Evolutionary conservation across 2,113 vertebrate genomes (phyloP), one percentile per base, ranked within the genome.

Genomic region (Nannospalax galili): DNA sequence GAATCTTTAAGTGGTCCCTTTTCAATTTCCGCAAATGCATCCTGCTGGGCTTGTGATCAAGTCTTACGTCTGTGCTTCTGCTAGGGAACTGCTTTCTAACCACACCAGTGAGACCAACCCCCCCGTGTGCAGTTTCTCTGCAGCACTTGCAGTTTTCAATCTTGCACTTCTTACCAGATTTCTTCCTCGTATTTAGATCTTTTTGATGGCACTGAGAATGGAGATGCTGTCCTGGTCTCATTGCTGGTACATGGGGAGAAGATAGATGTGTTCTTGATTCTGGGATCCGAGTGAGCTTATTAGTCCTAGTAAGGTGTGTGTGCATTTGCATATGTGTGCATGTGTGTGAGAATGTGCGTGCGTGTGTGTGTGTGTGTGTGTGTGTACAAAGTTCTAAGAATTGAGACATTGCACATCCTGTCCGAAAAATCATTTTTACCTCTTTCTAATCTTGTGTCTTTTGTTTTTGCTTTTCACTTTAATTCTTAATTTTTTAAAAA

Each of bases 401-500:
- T 90, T 58, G 58, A 40, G 28, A 40, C 75, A 56, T 45, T 90
- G 11, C 70, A 16, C 2, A 74, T 60, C 26, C 70, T 92, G 5
- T 78, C 62, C 45, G 28, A 73, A 45, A 78, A 88, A 89, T 42
- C 12, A 62, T 1, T 69, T 26, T 69, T 67, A 16, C 52, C 92
- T 75, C 48, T 80, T 85, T 74, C 48, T 72, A 89, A 17, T 84
- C 22, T 80, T 12, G 9, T 73, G 16, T 79, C 14, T 42, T 80
- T 37, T 72, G 0, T 45, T 80, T 95, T 94, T 72, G 72, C 75
- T 85, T 96, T 94, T 90, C 72, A 90, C 16, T 56, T 88, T 79
- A 45, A 80, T 94, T 90, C 80, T 64, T 93, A 90, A 30, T 75
- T 90, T 79, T 72, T 65, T 40, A 4, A 11, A 35, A 81, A 32